phyloP scores from a whole-genome alignment of 2,113 vertebrate genomes.

The Steatornis caripensis region DNA sequence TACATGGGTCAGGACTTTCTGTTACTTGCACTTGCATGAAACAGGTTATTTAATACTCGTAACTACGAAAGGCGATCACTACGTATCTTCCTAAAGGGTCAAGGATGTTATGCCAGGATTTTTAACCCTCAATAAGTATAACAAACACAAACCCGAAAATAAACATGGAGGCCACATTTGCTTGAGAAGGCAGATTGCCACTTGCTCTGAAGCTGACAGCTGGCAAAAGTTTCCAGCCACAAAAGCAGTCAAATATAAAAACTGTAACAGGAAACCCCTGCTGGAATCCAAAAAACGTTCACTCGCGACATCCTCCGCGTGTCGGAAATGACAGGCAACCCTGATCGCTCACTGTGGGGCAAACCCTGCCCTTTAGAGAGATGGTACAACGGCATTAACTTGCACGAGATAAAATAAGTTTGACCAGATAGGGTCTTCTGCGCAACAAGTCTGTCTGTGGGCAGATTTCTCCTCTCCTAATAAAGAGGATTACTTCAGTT shows the following conservation, averaged over 20 bases:
- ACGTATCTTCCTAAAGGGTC: background rate
- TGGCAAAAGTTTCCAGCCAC: conserved; percentile 60
- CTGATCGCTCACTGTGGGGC: background rate
- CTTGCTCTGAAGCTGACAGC: conserved; percentile 49
- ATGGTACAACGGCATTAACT: rapidly evolving
- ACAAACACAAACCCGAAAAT: conserved; percentile 35
- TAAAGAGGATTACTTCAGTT: background rate
- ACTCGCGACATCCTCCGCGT: background rate
- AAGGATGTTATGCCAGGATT: conserved; percentile 23
- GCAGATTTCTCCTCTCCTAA: background rate
- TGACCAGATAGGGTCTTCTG: background rate
- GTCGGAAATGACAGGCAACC: background rate
- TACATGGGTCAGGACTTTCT: background rate
- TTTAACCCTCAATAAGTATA: background rate
- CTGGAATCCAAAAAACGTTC: background rate
- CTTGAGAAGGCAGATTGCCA: conserved; percentile 29
- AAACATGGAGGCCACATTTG: background rate
- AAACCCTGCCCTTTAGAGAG: background rate
- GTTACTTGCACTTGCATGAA: background rate
- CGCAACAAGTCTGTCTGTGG: background rate
- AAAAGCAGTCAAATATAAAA: background rate
- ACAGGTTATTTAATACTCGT: conserved; percentile 2
- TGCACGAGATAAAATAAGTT: rapidly evolving
- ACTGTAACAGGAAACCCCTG: conserved; percentile 3
- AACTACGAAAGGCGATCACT: background rate